phyloP scores from a whole-genome alignment of 2,797 vertebrate species.

The Pelodytes ibericus region DNA sequence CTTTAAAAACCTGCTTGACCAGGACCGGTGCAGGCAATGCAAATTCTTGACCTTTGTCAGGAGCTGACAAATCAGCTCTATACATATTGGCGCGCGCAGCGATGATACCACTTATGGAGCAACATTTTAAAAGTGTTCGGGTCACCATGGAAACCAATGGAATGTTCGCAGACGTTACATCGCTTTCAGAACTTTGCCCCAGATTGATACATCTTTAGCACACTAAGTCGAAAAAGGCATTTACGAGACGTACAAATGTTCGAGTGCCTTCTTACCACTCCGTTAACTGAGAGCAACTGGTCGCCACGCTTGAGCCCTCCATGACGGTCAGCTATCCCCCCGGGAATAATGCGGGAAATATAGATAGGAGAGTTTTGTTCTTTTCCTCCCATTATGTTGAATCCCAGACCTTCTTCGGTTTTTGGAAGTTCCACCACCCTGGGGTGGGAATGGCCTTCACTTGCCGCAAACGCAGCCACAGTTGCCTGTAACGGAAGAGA shows the following conservation, averaged over 20 bases:
- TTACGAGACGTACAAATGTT: not conserved
- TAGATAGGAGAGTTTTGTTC: conserved; percentile 98
- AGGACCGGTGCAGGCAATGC: too few species aligned
- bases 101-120: too few species aligned
- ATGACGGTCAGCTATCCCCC: conserved; percentile 93
- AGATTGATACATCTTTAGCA: too few species aligned
- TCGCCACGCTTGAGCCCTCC: conserved; percentile 96
- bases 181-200: too few species aligned
- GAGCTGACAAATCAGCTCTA: too few species aligned
- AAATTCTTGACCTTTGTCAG: too few species aligned
- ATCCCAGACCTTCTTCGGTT: conserved; percentile 96
- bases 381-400: conserved; percentile 99
- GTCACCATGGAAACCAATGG: too few species aligned
- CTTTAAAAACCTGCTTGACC: too few species aligned
- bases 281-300: conserved; percentile 96
- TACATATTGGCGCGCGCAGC: too few species aligned
- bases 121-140: too few species aligned
- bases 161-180: too few species aligned
- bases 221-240: conserved; percentile 29
- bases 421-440: conserved; percentile 96
- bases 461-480: conserved; percentile 96
- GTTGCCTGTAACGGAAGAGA: conserved; percentile 81
- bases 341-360: conserved; percentile 96
- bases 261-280: conserved; percentile 81
- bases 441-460: conserved; percentile 96